Percentiles rank a stretch among this genome's conserved stretches.
Evolutionary conservation across 2,797 vertebrate genomes (phyloP).

Genomic region (Squalus acanthias): DNA sequence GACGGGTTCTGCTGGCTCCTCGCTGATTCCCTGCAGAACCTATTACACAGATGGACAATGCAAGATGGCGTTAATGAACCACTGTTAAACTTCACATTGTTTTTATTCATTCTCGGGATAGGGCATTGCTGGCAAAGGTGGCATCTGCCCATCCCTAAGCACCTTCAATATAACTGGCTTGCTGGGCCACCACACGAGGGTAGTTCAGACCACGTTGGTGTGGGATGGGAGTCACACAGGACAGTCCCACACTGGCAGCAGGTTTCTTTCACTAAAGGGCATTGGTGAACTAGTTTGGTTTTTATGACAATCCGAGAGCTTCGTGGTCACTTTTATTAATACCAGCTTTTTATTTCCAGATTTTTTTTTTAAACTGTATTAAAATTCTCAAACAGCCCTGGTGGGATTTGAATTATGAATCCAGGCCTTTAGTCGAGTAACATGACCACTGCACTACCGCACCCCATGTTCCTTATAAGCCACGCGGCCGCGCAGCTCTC

Average conservation of each 20-base stretch:
- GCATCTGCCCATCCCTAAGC: not conserved
- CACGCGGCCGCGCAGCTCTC: too few relatives aligned
- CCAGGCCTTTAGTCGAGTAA: too few relatives aligned
- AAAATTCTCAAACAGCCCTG: not conserved
- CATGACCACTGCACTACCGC: not conserved
- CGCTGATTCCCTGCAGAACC: too few relatives aligned
- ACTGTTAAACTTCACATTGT: too few relatives aligned
- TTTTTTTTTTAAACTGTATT: too few relatives aligned
- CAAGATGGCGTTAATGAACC: too few relatives aligned
- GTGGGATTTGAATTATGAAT: not conserved
- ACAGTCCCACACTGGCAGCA: not conserved
- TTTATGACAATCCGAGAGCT: not conserved
- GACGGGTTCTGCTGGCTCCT: too few relatives aligned
- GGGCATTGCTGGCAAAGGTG: not conserved
- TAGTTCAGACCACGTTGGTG: not conserved
- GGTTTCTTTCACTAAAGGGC: not conserved
- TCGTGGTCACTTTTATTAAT: not conserved
- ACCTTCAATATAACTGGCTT: not conserved
- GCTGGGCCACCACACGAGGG: not conserved
- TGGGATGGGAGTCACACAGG: not conserved
- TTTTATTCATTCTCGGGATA: too few relatives aligned
- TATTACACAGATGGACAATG: too few relatives aligned
- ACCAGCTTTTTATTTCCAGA: too few relatives aligned
- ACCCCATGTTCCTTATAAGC: not conserved
- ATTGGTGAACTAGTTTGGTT: not conserved